A percentile compares a stretch with the other conserved stretches of the same genome.
Conservation (phyloP, 2,888 invertebrate species). For the Philopedon plagiatum region DNA sequence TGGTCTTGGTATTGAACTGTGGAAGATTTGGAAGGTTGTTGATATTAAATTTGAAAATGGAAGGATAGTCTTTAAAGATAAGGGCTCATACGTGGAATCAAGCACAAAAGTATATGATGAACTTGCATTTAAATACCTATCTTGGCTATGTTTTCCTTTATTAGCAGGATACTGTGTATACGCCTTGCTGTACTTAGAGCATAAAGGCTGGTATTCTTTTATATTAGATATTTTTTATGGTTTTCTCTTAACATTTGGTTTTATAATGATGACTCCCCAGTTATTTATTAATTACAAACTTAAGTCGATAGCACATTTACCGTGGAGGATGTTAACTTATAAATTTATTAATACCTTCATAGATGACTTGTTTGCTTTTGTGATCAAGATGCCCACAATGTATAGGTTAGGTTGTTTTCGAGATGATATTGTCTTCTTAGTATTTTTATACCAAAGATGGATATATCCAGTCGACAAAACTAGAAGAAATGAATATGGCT, state of each 20-base stretch:
- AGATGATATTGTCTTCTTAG: constrained; percentile 98
- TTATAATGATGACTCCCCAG: constrained; percentile 99
- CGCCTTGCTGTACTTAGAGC: constrained; percentile 95
- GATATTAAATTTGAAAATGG: constrained; percentile 89
- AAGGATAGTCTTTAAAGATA: constrained; percentile 86
- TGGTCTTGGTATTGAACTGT: constrained; percentile 95
- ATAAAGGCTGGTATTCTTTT: constrained; percentile 99
- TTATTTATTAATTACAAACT: constrained; percentile 99
- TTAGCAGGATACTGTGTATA: constrained; percentile 95
- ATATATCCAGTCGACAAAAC: constrained; percentile 97
- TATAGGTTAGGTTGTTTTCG: constrained; percentile 98
- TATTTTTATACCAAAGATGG: constrained; percentile 99
- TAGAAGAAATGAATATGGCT: constrained; percentile 98
- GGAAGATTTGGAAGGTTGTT: constrained; percentile 99
- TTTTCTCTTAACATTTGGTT: constrained; percentile 97
- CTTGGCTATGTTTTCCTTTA: constrained; percentile 96
- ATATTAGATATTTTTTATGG: constrained; percentile 97
- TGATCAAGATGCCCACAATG: constrained; percentile 99
- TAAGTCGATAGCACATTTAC: constrained; percentile 98
- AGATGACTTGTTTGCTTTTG: constrained; percentile 99
- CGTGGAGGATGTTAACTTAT: constrained; percentile 99
- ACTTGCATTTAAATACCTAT: constrained; percentile 95
- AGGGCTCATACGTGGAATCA: constrained; percentile 96
- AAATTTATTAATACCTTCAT: constrained; percentile 99
- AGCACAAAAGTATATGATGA: constrained; percentile 95